These are phyloP conservation scores for Synanthedon formicaeformis DNA, from an alignment of 2,888 invertebrate species.

Conservation along the genomic window DNA sequence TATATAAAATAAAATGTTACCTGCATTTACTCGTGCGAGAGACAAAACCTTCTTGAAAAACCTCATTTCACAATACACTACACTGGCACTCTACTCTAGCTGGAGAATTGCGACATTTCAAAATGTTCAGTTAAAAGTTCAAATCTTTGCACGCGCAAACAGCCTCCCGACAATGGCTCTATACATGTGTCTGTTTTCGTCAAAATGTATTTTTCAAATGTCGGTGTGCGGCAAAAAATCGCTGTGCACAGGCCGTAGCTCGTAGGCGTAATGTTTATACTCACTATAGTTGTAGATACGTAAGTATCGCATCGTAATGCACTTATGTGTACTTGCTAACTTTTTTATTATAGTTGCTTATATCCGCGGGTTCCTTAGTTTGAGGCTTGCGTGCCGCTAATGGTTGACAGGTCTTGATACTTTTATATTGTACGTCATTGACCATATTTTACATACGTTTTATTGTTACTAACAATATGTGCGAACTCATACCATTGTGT, in stretches of 20 bases:
- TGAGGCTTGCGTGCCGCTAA: conserved; percentile 30
- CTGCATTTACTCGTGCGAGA: conserved; percentile 2
- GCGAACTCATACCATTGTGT: no score
- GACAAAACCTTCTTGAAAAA: not conserved
- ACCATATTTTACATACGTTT: no score
- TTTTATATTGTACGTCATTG: conserved; percentile 11
- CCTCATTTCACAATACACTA: conserved; percentile 4
- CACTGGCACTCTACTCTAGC: conserved; percentile 1
- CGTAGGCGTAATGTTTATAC: conserved; percentile 59
- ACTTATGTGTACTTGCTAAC: conserved; percentile 67
- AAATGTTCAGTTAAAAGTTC: conserved; percentile 3
- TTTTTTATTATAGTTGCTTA: conserved; percentile 67
- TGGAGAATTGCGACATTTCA: no score
- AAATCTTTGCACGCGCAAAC: conserved; percentile 13
- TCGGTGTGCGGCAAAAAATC: conserved; percentile 58
- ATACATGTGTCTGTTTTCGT: conserved; percentile 53
- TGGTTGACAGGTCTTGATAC: conserved; percentile 40
- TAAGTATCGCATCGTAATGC: conserved; percentile 56
- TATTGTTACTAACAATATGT: no score
- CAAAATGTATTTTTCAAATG: conserved; percentile 70
- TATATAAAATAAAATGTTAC: conserved; percentile 1
- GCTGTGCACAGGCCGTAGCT: conserved; percentile 43
- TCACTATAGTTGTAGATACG: conserved; percentile 46
- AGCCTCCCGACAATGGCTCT: conserved; percentile 1
- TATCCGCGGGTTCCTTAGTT: conserved; percentile 58